Evolutionary conservation across 1,140 invertebrate species (phyloP).

Genomic region (Brachionus plicatilis): DNA sequence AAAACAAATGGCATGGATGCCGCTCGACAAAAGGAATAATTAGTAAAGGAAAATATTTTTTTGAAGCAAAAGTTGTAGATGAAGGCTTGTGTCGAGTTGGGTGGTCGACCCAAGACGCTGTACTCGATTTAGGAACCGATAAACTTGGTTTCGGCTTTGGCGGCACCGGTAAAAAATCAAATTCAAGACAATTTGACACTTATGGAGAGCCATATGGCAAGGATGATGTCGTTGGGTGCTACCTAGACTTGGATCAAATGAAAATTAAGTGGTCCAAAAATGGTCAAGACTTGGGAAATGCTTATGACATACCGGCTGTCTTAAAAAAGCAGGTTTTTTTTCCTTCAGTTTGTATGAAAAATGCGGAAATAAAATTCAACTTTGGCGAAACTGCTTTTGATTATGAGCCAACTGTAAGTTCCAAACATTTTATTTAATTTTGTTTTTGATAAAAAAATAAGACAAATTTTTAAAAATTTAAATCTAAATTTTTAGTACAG

Average conservation of each 20-base stretch:
- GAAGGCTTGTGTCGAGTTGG: constrained; percentile 94
- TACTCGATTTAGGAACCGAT: constrained; percentile 70
- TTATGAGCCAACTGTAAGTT: constrained; percentile 59
- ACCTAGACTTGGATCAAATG: constrained; percentile 73
- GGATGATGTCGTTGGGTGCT: constrained; percentile 86
- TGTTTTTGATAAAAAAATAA: no score
- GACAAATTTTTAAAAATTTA: no score
- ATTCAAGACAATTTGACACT: constrained; percentile 84
- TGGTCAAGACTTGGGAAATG: constrained; percentile 68
- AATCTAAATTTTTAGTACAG: no score
- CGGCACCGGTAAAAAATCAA: constrained; percentile 98
- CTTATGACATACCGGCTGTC: constrained; percentile 73
- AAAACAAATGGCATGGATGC: constrained; percentile 86
- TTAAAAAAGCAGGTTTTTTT: constrained; percentile 72
- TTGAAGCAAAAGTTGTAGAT: constrained; percentile 84
- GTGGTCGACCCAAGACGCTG: constrained; percentile 78
- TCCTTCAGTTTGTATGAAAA: constrained; percentile 84
- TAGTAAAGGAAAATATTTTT: constrained; percentile 76
- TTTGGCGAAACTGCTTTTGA: constrained; percentile 85
- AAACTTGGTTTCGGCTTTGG: constrained; percentile 90
- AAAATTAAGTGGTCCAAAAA: constrained; percentile 86
- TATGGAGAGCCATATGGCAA: constrained; percentile 92
- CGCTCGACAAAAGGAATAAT: constrained; percentile 80
- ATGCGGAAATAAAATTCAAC: constrained; percentile 93
- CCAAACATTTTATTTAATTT: no score